A percentile compares a stretch with the other conserved stretches of the same genome.
Conservation (phyloP, 2,113 vertebrate genomes). For the Nycticorax nycticorax region DNA sequence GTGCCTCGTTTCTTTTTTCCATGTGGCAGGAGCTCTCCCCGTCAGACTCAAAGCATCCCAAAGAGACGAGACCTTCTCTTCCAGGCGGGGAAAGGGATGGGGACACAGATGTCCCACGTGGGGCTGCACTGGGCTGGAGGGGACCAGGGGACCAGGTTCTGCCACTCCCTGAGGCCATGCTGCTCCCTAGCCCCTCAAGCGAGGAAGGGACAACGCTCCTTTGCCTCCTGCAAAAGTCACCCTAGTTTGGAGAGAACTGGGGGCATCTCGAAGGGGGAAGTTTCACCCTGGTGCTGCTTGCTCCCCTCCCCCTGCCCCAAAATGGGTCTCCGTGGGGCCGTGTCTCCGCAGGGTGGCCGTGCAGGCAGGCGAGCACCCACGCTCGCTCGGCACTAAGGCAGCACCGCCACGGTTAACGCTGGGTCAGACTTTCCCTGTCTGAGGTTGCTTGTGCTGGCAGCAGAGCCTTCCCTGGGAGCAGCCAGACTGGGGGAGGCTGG, state of each 20-base stretch:
- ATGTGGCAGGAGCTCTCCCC: background rate
- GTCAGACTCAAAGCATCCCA: background rate
- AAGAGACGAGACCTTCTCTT: background rate
- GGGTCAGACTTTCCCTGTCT: background rate
- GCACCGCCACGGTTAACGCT: background rate
- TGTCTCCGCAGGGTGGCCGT: accelerated
- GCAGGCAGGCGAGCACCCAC: background rate
- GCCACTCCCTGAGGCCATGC: background rate
- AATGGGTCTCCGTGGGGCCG: background rate
- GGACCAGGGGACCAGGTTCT: background rate
- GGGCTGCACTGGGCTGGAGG: background rate
- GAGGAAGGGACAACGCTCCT: background rate
- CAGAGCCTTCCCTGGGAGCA: background rate
- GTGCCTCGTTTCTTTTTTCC: background rate
- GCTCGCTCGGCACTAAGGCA: accelerated
- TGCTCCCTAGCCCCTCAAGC: background rate
- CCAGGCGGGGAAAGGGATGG: background rate
- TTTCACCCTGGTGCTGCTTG: background rate
- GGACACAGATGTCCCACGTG: background rate
- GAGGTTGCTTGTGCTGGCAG: constrained; percentile 9
- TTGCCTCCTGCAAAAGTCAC: background rate
- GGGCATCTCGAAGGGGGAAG: accelerated
- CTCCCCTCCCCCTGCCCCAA: background rate
- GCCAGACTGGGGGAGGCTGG: background rate
- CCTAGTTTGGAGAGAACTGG: background rate